phyloP scores from a whole-genome alignment of 1,140 invertebrate genomes.

The Diploscapter pachys region DNA sequence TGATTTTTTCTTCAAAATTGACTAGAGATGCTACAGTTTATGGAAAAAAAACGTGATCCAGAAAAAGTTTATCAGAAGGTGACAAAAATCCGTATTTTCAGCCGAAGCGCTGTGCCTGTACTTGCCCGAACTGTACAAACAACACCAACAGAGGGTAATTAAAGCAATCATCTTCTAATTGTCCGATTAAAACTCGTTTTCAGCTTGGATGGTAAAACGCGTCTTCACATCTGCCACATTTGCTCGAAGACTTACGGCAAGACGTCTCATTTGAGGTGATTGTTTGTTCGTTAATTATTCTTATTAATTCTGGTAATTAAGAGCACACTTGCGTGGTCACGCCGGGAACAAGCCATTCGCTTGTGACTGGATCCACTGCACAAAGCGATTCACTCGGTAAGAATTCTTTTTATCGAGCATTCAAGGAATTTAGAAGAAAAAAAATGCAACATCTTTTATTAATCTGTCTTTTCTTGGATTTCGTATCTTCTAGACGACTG shows the following conservation, averaged over 20 bases:
- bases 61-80: not conserved
- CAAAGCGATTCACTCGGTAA: slow-evolving; percentile 78
- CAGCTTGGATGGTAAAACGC: slow-evolving; percentile 44
- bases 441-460: too few relatives aligned
- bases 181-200: slow-evolving; percentile 30
- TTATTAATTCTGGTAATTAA: not conserved
- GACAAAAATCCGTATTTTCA: slow-evolving; percentile 1
- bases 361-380: slow-evolving; percentile 68
- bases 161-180: slow-evolving; percentile 21
- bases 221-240: slow-evolving; percentile 90
- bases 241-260: slow-evolving; percentile 94
- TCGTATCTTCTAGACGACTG: too few relatives aligned
- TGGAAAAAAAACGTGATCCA: not conserved
- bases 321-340: slow-evolving; percentile 70
- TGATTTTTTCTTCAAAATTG: slow-evolving; percentile 1
- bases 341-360: slow-evolving; percentile 70
- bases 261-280: slow-evolving; percentile 70
- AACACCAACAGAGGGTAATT: slow-evolving; percentile 36
- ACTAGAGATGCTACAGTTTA: not conserved
- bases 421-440: not conserved
- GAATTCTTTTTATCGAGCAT: not conserved
- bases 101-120: slow-evolving; percentile 56
- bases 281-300: not conserved
- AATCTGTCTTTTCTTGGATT: too few relatives aligned
- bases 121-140: slow-evolving; percentile 52